Evolutionary conservation across 2,888 invertebrate genomes (phyloP), one percentile per base, ranked within the genome.

Genomic region (Apomyelois bistriatella): DNA sequence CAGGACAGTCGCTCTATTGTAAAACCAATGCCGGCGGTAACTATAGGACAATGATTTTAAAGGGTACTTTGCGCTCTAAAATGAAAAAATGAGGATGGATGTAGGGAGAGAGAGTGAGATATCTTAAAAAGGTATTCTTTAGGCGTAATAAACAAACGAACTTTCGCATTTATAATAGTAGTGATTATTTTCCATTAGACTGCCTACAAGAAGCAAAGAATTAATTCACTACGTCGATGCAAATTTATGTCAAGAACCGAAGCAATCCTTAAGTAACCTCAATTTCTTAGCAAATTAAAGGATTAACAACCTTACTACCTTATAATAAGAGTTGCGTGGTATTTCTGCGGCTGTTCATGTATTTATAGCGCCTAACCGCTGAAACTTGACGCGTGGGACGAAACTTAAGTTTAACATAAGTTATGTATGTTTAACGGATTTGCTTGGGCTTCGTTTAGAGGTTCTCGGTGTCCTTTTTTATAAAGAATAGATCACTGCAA

Each of bases 311-410:
- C 30, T 43, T 30, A 30, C 7, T 30, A 3, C 43, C 7, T 12
- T 9, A 30, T 2, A 9, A 43, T 43, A 43, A 30, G 43, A 43
- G 13, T 12, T 22, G n/a, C 7, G 22, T 1, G n/a, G 5, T 30
- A 30, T 43, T 30, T 28, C 8, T 15, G 3, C 6, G 13, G 13
- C 8, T n/a, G 8, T 30, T 9, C 12, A 12, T 43, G 9, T 12
- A n/a, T 4, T 28, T 28, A 28, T 43, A 43, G 12, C 8, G 43
- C 12, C 30, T 13, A 43, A 43, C 43, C 43, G 30, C 43, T 30
- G 43, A 43, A 43, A 42, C 43, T 43, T 8, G 30, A 43, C 13
- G 43, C 43, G 43, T 43, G 43, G 43, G 43, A 43, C 13, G 43
- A 13, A 43, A 43, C 28, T 30, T 43, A 43, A 43, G 43, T 43